phyloP scores from a whole-genome alignment of 2,113 vertebrate species.

The Rattus rattus region DNA sequence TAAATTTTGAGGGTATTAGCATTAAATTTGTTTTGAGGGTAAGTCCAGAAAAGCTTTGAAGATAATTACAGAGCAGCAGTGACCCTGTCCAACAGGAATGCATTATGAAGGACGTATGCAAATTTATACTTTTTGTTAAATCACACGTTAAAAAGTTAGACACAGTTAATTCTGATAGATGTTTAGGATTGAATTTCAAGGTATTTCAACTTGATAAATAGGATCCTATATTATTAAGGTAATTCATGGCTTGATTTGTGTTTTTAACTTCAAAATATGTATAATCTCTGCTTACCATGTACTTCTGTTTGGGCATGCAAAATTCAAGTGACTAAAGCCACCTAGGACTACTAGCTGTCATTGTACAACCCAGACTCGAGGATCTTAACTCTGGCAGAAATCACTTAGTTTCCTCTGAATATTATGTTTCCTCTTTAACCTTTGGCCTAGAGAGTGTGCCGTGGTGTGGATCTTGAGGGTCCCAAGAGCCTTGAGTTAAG shows the following conservation, averaged over 20 bases:
- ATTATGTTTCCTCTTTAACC: not conserved
- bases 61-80: not conserved
- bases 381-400: not conserved
- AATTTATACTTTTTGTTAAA: not conserved
- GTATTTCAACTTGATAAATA: not conserved
- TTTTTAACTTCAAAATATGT: not conserved
- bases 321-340: not conserved
- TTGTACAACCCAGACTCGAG: not conserved
- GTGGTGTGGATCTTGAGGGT: too few species aligned
- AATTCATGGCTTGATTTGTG: not conserved
- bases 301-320: not conserved
- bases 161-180: conserved; percentile 1
- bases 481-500: not conserved
- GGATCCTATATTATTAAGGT: not conserved
- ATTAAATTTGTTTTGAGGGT: too few species aligned
- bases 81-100: not conserved
- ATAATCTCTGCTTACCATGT: not conserved
- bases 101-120: not conserved
- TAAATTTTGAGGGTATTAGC: not conserved
- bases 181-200: not conserved
- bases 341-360: not conserved
- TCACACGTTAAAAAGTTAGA: not conserved
- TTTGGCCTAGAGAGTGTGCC: not conserved
- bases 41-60: not conserved
- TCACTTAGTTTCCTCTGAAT: not conserved